Evolutionary conservation across 1,140 invertebrate species (phyloP).

Genomic region (Samia ricini): DNA sequence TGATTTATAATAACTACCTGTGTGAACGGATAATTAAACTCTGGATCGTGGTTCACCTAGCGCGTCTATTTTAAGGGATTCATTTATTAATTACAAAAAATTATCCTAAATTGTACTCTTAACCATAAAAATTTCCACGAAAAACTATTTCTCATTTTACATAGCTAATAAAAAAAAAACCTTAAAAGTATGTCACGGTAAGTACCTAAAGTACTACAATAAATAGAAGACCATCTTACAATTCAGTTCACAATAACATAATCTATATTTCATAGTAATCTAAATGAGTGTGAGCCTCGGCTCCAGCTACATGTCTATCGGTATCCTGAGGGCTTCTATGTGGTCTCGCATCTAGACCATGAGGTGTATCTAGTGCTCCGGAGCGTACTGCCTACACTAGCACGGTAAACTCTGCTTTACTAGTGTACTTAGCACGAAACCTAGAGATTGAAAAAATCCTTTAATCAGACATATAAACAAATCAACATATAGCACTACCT

Average conservation of each 20-base stretch:
- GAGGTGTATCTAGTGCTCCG: slow-evolving; percentile 73
- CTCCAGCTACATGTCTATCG: slow-evolving; percentile 61
- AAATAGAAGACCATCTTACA: slow-evolving; percentile 73
- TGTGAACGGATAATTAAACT: slow-evolving; percentile 45
- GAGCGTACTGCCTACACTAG: slow-evolving; percentile 77
- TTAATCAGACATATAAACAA: slow-evolving; percentile 58
- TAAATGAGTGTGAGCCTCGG: slow-evolving; percentile 51
- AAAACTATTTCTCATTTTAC: slow-evolving; percentile 57
- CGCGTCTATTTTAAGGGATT: slow-evolving; percentile 51
- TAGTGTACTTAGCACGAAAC: slow-evolving; percentile 78
- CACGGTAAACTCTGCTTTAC: slow-evolving; percentile 73
- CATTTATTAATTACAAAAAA: slow-evolving; percentile 62
- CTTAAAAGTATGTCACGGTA: slow-evolving; percentile 67
- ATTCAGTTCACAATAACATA: slow-evolving; percentile 58
- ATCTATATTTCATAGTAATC: slow-evolving; percentile 48
- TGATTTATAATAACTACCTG: slow-evolving; percentile 46
- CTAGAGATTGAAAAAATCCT: slow-evolving; percentile 77
- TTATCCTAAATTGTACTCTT: slow-evolving; percentile 71
- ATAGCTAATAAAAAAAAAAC: slow-evolving; percentile 60
- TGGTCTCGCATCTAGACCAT: slow-evolving; percentile 70
- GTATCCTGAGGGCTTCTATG: slow-evolving; percentile 73
- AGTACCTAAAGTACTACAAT: slow-evolving; percentile 75
- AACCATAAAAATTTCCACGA: not conserved
- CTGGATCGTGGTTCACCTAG: slow-evolving; percentile 49
- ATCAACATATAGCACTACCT: slow-evolving; percentile 47